Evolutionary conservation across 2,888 invertebrate genomes (phyloP).

Genomic region (Leistus spinibarbis): DNA sequence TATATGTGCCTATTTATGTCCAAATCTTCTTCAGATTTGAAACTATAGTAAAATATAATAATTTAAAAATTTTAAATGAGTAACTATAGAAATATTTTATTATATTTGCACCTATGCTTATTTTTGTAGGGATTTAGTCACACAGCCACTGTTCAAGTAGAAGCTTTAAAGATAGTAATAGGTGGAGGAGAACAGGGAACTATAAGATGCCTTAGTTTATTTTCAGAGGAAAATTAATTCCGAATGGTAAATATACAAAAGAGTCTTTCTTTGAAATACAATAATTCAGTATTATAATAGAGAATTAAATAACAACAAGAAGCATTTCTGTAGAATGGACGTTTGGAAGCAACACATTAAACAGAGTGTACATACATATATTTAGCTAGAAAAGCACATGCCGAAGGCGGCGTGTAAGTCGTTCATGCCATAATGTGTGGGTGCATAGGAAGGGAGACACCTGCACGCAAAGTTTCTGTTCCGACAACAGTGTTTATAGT

Average conservation of each 20-base stretch:
- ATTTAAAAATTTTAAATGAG: too few species aligned
- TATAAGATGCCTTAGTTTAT: too few species aligned
- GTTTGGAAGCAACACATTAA: background rate
- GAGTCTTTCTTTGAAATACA: background rate
- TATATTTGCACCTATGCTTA: too few species aligned
- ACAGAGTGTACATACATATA: background rate
- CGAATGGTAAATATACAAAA: background rate
- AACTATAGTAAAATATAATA: too few species aligned
- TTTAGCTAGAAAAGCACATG: background rate
- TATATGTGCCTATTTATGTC: too few species aligned
- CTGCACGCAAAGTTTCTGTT: background rate
- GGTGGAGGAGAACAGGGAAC: too few species aligned
- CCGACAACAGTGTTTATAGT: conserved; percentile 3
- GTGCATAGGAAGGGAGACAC: background rate
- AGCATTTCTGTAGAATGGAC: background rate
- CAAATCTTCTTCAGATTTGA: too few species aligned
- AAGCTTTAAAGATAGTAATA: too few species aligned
- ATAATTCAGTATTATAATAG: background rate
- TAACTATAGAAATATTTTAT: too few species aligned
- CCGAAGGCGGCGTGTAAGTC: background rate
- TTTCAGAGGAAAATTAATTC: background rate
- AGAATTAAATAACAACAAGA: background rate
- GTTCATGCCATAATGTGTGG: background rate
- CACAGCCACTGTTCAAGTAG: too few species aligned
- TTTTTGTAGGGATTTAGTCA: too few species aligned